phyloP scores from a whole-genome alignment of 2,888 invertebrate genomes.

The Leptogaster cylindrica region DNA sequence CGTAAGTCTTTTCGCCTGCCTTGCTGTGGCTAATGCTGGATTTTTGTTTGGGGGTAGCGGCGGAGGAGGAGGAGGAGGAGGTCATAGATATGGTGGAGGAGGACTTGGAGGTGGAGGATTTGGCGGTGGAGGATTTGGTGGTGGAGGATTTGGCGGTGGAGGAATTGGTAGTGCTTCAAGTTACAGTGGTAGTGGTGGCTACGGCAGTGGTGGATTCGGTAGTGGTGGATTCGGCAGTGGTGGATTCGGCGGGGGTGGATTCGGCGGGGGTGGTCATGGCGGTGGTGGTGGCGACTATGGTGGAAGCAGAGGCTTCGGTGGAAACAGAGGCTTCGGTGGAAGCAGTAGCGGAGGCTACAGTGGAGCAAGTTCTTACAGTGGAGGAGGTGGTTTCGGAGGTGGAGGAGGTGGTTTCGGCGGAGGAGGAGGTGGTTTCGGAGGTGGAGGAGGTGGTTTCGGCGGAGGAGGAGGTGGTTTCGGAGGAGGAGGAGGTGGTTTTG shows the following conservation, averaged over 20 bases:
- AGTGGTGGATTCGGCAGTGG: slow-evolving; percentile 1
- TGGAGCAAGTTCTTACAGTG: background rate
- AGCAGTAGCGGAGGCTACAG: background rate
- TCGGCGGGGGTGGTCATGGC: slow-evolving; percentile 19
- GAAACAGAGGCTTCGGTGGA: background rate
- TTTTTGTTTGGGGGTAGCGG: slow-evolving; percentile 34
- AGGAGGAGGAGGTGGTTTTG: background rate
- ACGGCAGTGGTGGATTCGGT: background rate
- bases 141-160: slow-evolving; percentile 34
- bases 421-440: background rate
- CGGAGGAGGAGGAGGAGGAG: slow-evolving; percentile 14
- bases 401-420: background rate
- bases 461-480: slow-evolving; percentile 1
- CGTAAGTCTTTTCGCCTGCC: slow-evolving; percentile 42
- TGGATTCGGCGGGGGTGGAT: background rate
- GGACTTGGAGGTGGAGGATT: slow-evolving; percentile 11
- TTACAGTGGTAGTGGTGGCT: slow-evolving; percentile 24
- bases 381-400: background rate
- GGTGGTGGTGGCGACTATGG: slow-evolving; percentile 18
- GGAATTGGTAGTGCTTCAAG: background rate
- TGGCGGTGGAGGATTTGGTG: slow-evolving; percentile 37
- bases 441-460: background rate
- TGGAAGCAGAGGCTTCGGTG: background rate
- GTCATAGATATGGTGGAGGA: slow-evolving; percentile 17
- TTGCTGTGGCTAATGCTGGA: slow-evolving; percentile 46